Evolutionary conservation across 2,888 invertebrate genomes (phyloP), one percentile per base, ranked within the genome.

Genomic region (Pyralis farinalis): DNA sequence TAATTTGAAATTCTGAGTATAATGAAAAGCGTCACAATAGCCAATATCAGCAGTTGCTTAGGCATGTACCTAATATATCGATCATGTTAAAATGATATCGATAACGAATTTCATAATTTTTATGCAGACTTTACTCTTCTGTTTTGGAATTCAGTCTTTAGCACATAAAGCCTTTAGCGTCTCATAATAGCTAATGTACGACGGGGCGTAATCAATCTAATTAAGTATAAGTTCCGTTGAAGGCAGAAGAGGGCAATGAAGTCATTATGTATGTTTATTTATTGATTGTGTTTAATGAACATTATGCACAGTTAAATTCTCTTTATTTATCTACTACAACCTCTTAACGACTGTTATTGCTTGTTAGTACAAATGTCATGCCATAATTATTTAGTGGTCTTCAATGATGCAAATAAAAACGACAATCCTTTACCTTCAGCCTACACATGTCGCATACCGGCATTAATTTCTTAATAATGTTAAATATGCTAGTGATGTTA

Each of bases 101-200:
- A n/a, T n/a, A n/a, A n/a, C n/a, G n/a, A n/a, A n/a, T 16, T 12
- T 9, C 7, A 7, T 4, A 3, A 25, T 25, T 25, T 25, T 25
- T 25, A 25, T 25, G 25, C 25, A 25, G 8, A 25, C 25, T 3
- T 25, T 25, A 25, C 25, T 5, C 7, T 25, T 25, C 7, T 3
- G n/a, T 25, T 25, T 25, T 25, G 68, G 78, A 73, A 77, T 82
- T 79, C 60, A 67, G 69, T 77, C 80, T 81, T 83, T 79, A 76
- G 71, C 4, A 2, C 16, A 16, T 16, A 16, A 16, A 16, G 16
- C 16, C 16, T 16, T 16, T 16, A 3, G 16, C 16, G 2, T 16
- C 16, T 16, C 16, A 16, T 16, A 16, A 4, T 16, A 16, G n/a
- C 16, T 16, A 4, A 16, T 16, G 4, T 16, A 16, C 16, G 16